Evolutionary conservation across 92 coral and sea anemone species (phyloP), one percentile per base, ranked within the genome.

Genomic region (Palythoa heliodiscus): DNA sequence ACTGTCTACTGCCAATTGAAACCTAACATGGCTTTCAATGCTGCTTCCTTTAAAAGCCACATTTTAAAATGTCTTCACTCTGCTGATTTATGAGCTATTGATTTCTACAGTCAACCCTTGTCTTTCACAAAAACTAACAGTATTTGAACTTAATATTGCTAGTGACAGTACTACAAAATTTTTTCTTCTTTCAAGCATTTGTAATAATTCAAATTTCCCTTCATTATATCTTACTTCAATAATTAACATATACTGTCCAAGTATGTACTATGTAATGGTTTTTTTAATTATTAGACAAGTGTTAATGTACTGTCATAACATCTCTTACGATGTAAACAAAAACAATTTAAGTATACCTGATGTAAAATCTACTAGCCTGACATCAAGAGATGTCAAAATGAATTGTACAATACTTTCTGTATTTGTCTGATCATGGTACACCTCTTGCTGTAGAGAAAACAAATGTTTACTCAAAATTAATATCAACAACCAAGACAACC

Each of bases 371-470:
- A 87, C 81, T 17, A 93, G 78, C 83, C 90, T 92, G 64, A 92
- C 92, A 82, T 97, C 97, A 20, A 97, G 82, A 43, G 91, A 86
- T 52, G 92, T 91, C 73, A 97, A 89, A 61, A 97, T 87, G 63
- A 86, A 94, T 55, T 93, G 81, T 11, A 93, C 92, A 74, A 97
- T 89, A 39, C 93, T 87, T 73, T 87, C 88, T 58, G 92, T 87
- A 19, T 82, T 89, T 81, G 93, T 89, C 79, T 85, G 17, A n/a
- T 97, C 99, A 85, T 84, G 88, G 71, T 89, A 93, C 35, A 97
- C 91, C 67, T 97, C 97, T 80, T 95, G 97, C 99, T 97, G 83
- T 7, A 37, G 71, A 66, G 48, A 73, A 72, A 64, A 85, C 5
- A 61, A 4, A 29, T 29, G 35, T 29, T 29, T 29, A 29, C 35